Evolutionary conservation across 2,888 invertebrate genomes (phyloP), one percentile per base, ranked within the genome.

Genomic region (Ceriagrion tenellum): DNA sequence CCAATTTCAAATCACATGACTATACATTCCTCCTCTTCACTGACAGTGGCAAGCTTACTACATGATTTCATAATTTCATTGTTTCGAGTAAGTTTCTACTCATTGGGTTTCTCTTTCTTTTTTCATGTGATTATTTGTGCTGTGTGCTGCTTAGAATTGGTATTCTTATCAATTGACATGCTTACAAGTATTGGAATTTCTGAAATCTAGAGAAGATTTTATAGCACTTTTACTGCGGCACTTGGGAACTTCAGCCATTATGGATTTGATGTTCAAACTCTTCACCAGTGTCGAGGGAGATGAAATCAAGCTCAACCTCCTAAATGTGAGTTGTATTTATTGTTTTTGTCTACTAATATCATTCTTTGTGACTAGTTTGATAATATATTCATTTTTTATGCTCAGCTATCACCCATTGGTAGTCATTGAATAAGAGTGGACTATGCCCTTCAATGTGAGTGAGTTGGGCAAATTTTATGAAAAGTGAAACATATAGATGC

Each of bases 231-330:
- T 99, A 97, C 97, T 99, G 96, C 98, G 98, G 96, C 99, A 99
- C 97, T 98, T 99, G 96, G 98, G 98, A 96, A 99, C 99, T 95
- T 99, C 99, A 55, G 99, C 99, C 96, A 98, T 99, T 96, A 99
- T 99, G 97, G 99, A 99, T 98, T 98, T 99, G 96, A 98, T 99
- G 97, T 97, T 98, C 96, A 98, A 98, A 97, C 98, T 98, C 97
- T 98, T 99, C 97, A 98, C 98, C 96, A 98, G 98, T 96, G 98
- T 99, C 95, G 98, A 98, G 97, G 98, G 98, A 96, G 97, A 97
- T 96, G 98, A 98, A 96, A 98, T 98, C 96, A 97, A 98, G 96
- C 97, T 97, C 96, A 98, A 98, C 97, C 97, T 98, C 96, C 97
- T 98, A 96, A 98, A 98, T 96, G 98, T 98, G 97, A 97, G 97